phyloP scores from a whole-genome alignment of 1,140 invertebrate genomes.

The Brevipalpus yothersi region DNA sequence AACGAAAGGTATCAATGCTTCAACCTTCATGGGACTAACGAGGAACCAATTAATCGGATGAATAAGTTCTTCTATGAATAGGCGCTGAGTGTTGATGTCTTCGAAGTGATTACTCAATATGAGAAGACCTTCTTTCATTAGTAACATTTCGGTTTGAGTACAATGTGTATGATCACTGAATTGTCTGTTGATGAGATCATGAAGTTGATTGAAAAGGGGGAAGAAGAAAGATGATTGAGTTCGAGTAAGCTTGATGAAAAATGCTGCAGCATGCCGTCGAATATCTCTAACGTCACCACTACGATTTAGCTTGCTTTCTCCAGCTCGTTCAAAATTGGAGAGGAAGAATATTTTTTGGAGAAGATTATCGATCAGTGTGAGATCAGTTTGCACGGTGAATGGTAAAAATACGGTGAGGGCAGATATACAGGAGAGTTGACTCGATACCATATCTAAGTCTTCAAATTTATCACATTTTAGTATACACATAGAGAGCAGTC shows the following conservation, averaged over 20 bases:
- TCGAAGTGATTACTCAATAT: background rate
- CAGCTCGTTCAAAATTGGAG: conserved; percentile 39
- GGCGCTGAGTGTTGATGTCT: background rate
- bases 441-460: conserved; percentile 34
- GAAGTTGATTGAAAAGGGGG: background rate
- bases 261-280: conserved; percentile 33
- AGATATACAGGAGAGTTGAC: conserved; percentile 61
- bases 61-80: background rate
- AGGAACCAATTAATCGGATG: background rate
- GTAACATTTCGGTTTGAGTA: conserved; percentile 3
- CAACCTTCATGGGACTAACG: background rate
- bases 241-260: background rate
- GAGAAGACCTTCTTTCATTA: conserved; percentile 1
- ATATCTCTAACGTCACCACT: conserved; percentile 54
- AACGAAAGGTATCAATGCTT: background rate
- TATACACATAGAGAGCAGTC: background rate
- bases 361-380: conserved; percentile 46
- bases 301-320: conserved; percentile 32
- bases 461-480: background rate
- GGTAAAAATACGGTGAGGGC: conserved; percentile 67
- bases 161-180: background rate
- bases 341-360: conserved; percentile 54
- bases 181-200: background rate
- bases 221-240: background rate
- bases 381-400: conserved; percentile 32